Conservation (phyloP, 1,140 invertebrate genomes). For the Cydia pomonella region DNA sequence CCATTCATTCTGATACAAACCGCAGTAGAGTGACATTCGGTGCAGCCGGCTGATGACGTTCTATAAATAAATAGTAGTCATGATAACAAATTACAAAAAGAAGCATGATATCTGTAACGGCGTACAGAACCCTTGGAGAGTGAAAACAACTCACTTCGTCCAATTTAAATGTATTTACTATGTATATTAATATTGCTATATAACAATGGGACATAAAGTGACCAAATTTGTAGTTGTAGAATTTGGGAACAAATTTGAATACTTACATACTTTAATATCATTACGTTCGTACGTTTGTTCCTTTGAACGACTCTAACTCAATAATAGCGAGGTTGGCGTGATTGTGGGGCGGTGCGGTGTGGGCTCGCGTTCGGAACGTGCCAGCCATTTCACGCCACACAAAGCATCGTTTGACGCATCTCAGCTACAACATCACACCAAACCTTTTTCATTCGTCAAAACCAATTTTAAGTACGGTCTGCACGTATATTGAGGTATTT, state of each 20-base stretch:
- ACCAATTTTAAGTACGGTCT: conserved; percentile 33
- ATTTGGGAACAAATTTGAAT: too few relatives aligned
- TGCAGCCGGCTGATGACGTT: neutral
- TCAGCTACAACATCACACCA: conserved; percentile 38
- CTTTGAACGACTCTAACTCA: neutral
- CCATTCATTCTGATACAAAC: neutral
- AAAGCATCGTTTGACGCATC: conserved; percentile 48
- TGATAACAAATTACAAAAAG: too few relatives aligned
- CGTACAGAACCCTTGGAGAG: too few relatives aligned
- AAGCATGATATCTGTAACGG: too few relatives aligned
- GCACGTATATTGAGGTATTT: neutral
- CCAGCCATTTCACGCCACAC: conserved; percentile 50
- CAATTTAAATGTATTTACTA: too few relatives aligned
- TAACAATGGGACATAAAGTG: too few relatives aligned
- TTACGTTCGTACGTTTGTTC: conserved; percentile 1
- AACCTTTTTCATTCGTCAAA: conserved; percentile 38
- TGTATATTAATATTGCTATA: too few relatives aligned
- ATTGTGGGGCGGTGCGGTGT: neutral
- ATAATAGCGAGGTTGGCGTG: neutral
- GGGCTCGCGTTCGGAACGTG: conserved; percentile 5
- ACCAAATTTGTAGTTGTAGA: too few relatives aligned
- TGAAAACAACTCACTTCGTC: too few relatives aligned
- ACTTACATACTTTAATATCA: conserved; percentile 21
- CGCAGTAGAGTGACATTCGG: neutral
- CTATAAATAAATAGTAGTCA: neutral